phyloP scores from a whole-genome alignment of 2,888 invertebrate genomes.

The Macrophya alboannulata region DNA sequence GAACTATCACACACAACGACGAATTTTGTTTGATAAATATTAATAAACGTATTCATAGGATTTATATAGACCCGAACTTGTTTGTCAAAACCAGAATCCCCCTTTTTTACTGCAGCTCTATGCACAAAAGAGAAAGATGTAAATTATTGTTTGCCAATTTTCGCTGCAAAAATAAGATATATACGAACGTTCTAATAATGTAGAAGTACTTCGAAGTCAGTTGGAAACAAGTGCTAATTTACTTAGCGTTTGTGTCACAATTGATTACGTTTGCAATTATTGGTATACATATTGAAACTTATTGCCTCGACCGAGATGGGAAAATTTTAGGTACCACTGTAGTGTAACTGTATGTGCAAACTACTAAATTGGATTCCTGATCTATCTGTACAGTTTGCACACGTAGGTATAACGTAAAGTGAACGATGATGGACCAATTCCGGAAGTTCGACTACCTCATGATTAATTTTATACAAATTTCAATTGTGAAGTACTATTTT shows the following conservation, averaged over 20 bases:
- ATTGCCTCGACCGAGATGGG: not conserved
- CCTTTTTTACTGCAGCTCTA: not conserved
- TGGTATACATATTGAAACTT: not conserved
- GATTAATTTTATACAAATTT: not conserved
- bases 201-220: not conserved
- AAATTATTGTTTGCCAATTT: slow-evolving; percentile 1
- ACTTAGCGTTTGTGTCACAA: not conserved
- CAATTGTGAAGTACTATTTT: not conserved
- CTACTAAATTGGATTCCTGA: not conserved
- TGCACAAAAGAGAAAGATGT: not conserved
- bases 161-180: not conserved
- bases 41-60: not conserved
- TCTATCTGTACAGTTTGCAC: not conserved
- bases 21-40: slow-evolving; percentile 1
- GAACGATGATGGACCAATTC: not conserved
- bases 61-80: not conserved
- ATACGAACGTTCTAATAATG: not conserved
- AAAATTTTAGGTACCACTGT: not conserved
- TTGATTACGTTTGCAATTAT: not conserved
- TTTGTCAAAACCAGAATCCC: not conserved
- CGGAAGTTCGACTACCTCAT: not conserved
- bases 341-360: not conserved
- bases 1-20: not conserved
- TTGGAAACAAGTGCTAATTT: not conserved
- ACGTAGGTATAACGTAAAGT: not conserved